Evolutionary conservation across 2,113 vertebrate genomes (phyloP), one percentile per base, ranked within the genome.

Genomic region (Ariopsis seemanni): DNA sequence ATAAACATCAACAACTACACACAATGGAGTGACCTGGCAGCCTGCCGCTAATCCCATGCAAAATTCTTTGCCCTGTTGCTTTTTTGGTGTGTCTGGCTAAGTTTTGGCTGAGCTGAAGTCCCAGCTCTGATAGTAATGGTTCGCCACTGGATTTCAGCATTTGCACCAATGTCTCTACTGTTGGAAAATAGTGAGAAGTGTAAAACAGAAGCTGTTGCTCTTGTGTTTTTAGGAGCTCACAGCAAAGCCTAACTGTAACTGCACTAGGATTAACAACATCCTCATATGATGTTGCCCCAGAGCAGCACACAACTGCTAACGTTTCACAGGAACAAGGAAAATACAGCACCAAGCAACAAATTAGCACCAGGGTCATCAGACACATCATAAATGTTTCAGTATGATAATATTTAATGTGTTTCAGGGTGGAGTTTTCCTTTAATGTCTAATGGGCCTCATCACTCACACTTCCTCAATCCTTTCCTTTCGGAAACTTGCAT

Each of bases 401-500:
- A 25, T 55, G 22, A 78, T 78, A 78, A 53, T 78, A 55, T 78
- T n/a, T n/a, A 53, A 53, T 27, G 48, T 12, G 50, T n/a, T 78
- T 78, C 75, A 14, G 11, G 75, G 75, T 53, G 75, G 75, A 53
- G 75, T 52, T 78, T 53, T 78, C 17, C 74, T 85, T 85, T 63
- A 30, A 63, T 53, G 57, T 85, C 72, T 78, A 85, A 62, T 85
- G 72, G 72, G 14, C 57, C 75, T 78, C 42, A 11, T 78, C 72
- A 50, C 34, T 25, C 84, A 63, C 69, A 55, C 71, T 55, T 60
- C 30, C 82, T 78, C 75, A 3, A 78, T 50, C 48, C 12, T n/a
- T 78, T 27, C 90, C 87, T 85, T 87, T 58, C 90, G 83, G 88
- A 87, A 90, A 72, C 63, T 86, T 88, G 58, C 72, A 85, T 77